Evolutionary conservation across 2,797 vertebrate genomes (phyloP).

Genomic region (Spinus pinus): DNA sequence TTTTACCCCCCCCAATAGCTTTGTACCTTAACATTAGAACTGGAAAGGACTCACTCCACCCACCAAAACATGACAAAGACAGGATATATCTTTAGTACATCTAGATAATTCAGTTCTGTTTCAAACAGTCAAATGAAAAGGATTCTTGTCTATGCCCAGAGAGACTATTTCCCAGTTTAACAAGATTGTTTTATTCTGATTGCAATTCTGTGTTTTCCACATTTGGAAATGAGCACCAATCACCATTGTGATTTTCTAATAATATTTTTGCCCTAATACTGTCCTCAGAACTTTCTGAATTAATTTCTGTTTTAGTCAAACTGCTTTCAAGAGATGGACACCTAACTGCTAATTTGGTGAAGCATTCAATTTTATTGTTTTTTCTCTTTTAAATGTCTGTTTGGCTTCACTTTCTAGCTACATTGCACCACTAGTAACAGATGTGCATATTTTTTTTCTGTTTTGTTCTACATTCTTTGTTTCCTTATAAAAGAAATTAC

Average conservation of each 20-base stretch:
- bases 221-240: background rate
- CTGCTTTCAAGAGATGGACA: background rate
- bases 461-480: background rate
- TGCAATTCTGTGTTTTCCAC: background rate
- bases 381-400: background rate
- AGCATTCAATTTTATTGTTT: background rate
- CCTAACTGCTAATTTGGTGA: background rate
- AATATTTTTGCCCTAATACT: background rate
- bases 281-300: background rate
- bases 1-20: background rate
- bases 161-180: background rate
- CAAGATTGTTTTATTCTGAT: background rate
- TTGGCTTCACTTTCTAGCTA: background rate
- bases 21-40: background rate
- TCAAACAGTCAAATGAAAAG: background rate
- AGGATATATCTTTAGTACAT: background rate
- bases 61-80: background rate
- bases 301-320: background rate
- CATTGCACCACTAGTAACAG: background rate
- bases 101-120: background rate
- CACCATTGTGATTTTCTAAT: background rate
- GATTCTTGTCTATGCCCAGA: background rate
- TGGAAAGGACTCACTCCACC: background rate
- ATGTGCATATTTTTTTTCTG: background rate
- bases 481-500: background rate